A percentile compares a stretch with the other conserved stretches of the same genome.
phyloP scores from a whole-genome alignment of 2,113 vertebrate genomes.

The Perccottus glenii region DNA sequence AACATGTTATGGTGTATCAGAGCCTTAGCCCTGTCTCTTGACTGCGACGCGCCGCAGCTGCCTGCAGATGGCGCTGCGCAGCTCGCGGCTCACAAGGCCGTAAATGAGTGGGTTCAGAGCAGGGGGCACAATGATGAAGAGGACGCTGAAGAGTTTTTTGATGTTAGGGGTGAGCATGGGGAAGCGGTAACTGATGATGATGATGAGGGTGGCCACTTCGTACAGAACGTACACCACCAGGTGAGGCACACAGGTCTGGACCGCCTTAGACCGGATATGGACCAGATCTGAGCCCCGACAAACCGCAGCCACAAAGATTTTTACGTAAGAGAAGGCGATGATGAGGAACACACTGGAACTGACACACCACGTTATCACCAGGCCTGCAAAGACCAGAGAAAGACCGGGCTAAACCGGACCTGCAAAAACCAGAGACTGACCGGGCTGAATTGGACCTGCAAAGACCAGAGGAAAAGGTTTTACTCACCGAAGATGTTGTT shows the following conservation, averaged over 20 bases:
- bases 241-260: conserved; percentile 62
- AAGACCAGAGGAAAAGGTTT: too few relatives aligned
- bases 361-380: conserved; percentile 42
- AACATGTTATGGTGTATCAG: too few relatives aligned
- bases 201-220: not conserved
- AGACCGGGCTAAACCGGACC: too few relatives aligned
- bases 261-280: conserved; percentile 43
- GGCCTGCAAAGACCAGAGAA: conserved; percentile 32
- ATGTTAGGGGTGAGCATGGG: conserved; percentile 34
- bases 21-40: not conserved
- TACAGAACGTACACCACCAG: conserved; percentile 53
- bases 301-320: conserved; percentile 48
- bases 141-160: conserved; percentile 58
- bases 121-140: conserved; percentile 53
- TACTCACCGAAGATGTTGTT: conserved; percentile 61
- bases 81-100: conserved; percentile 59
- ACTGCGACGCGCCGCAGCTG: not conserved
- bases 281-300: conserved; percentile 4
- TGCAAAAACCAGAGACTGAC: too few relatives aligned
- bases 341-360: conserved; percentile 55
- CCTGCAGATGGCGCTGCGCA: conserved; percentile 49
- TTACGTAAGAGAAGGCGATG: conserved; percentile 61
- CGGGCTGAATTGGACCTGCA: too few relatives aligned
- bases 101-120: conserved; percentile 64
- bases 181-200: conserved; percentile 47